Evolutionary conservation across 2,113 vertebrate genomes (phyloP).

Genomic region (Chunga burmeisteri): DNA sequence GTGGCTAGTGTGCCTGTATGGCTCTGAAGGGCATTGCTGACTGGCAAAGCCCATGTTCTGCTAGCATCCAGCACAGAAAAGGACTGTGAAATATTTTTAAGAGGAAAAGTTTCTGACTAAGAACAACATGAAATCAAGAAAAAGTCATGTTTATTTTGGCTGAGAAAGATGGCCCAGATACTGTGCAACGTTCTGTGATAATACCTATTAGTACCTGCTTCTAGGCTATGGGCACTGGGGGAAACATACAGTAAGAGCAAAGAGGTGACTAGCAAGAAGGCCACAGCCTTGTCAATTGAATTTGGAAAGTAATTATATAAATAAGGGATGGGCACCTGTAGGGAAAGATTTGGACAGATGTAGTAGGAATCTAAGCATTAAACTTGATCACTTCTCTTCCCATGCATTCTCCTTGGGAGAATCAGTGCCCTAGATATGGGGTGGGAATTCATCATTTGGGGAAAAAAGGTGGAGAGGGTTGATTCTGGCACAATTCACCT

Average conservation of each 20-base stretch:
- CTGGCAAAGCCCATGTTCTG: neutral
- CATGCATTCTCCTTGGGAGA: neutral
- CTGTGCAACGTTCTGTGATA: neutral
- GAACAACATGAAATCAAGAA: neutral
- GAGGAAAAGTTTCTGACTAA: neutral
- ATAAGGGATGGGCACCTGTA: neutral
- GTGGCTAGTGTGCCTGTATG: neutral
- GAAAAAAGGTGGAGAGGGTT: neutral
- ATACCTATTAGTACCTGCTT: neutral
- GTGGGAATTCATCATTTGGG: neutral
- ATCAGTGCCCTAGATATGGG: neutral
- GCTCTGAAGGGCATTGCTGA: neutral
- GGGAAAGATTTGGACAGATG: neutral
- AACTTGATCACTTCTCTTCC: neutral
- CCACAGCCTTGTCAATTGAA: neutral
- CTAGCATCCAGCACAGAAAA: neutral
- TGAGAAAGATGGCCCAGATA: neutral
- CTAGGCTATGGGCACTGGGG: fast-evolving
- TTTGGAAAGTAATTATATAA: neutral
- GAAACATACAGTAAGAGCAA: neutral
- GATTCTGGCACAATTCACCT: neutral
- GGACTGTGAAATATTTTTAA: neutral
- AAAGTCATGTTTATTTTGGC: neutral
- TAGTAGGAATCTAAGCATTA: neutral
- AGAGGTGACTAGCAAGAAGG: neutral